phyloP scores from a whole-genome alignment of 2,797 vertebrate genomes.

The Enteromius treurensis region DNA sequence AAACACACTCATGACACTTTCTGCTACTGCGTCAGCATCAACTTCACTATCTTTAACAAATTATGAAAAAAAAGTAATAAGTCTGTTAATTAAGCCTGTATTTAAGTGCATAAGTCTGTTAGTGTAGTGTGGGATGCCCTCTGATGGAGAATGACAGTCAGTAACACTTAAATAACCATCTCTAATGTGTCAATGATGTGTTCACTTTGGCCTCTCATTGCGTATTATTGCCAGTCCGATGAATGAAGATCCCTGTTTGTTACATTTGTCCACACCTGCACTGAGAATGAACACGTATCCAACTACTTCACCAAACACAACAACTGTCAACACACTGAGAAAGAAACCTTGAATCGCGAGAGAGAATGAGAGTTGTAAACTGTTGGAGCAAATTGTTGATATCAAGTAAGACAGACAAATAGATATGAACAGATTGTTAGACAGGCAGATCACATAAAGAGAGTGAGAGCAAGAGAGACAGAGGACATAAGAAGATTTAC shows the following conservation, averaged over 20 bases:
- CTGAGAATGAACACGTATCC: slow-evolving; percentile 10
- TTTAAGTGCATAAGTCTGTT: slow-evolving; percentile 16
- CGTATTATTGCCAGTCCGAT: slow-evolving; percentile 24
- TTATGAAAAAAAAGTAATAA: background rate
- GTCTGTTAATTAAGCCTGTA: slow-evolving; percentile 29
- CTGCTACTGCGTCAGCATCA: background rate
- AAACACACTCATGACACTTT: background rate
- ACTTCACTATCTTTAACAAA: slow-evolving; percentile 5
- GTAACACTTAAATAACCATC: slow-evolving; percentile 13
- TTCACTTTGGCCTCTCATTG: slow-evolving; percentile 34
- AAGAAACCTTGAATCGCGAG: slow-evolving; percentile 16
- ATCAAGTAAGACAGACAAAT: background rate
- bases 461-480: background rate
- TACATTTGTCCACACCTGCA: slow-evolving; percentile 11
- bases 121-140: slow-evolving; percentile 4
- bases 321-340: background rate
- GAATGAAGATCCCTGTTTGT: slow-evolving; percentile 36
- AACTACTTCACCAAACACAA: slow-evolving; percentile 19
- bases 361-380: background rate
- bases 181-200: background rate
- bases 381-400: background rate
- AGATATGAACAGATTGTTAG: background rate
- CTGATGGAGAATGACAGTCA: slow-evolving; percentile 19
- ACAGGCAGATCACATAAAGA: background rate
- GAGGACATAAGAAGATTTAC: background rate